Evolutionary conservation across 2,113 vertebrate species (phyloP), one percentile per base, ranked within the genome.

Genomic region (Alligator mississippiensis): DNA sequence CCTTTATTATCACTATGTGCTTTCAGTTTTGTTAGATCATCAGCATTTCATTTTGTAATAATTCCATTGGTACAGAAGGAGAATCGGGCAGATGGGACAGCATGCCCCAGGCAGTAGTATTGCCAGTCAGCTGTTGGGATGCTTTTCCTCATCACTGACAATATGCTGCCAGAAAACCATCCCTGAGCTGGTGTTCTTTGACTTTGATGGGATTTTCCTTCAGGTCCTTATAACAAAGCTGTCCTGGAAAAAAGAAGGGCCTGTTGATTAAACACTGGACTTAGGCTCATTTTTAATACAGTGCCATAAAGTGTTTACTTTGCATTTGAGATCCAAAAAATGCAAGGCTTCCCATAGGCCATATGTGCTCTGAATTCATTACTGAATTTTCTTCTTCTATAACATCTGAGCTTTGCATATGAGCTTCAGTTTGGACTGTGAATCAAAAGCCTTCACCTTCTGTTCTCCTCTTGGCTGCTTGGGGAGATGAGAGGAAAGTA

Each of bases 371-470:
- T 66, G 27, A 28, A 28, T 28, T n/a, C 27, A 28, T 66, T n/a
- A 66, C 63, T 66, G 63, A 7, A n/a, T 66, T 66, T 66, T n/a
- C 63, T 66, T 0, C 75, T 90, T 89, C 62, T 16, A 57, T 70
- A 86, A 7, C 2, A 22, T 64, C 8, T 57, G 5, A 77, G 3
- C 61, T 92, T 11, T 11, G 34, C 9, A 4, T 6, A 22, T 7
- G 61, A 91, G 21, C 5, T 70, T 86, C 72, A 47, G 0, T n/a
- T 10, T 55, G 24, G 24, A 90, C 5, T 77, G 25, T 27, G 16
- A 64, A 54, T 22, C 9, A 81, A 0, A 0, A 85, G 4, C 4
- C 13, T 11, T 0, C 11, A 80, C 1, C 1, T 68, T 21, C 78
- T 88, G 1, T 22, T 68, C 19, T 84, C 5, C 30, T 60, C 10